These are phyloP conservation scores for Thymelicus lineola DNA, from an alignment of 2,888 invertebrate genomes.

Conservation along the genomic window DNA sequence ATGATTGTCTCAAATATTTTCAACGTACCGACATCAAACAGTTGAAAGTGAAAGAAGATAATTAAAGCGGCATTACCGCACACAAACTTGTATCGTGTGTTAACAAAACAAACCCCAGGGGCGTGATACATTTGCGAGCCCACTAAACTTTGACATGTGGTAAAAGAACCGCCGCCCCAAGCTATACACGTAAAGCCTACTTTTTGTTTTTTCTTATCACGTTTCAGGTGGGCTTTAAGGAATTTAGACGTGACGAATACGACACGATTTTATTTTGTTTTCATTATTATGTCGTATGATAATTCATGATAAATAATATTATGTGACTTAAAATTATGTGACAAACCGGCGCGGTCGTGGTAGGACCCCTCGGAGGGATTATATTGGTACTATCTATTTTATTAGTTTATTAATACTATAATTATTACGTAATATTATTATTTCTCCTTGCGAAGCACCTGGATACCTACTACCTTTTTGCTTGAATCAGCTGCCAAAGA, in stretches of 20 bases:
- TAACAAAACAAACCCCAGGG: slow-evolving; percentile 3
- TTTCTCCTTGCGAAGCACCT: too few species aligned
- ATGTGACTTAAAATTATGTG: too few species aligned
- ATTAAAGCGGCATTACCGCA: neutral
- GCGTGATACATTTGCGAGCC: slow-evolving; percentile 28
- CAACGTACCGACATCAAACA: too few species aligned
- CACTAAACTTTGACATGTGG: slow-evolving; percentile 35
- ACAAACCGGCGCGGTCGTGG: too few species aligned
- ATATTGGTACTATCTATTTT: too few species aligned
- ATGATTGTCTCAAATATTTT: too few species aligned
- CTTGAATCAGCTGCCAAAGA: too few species aligned
- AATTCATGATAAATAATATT: too few species aligned
- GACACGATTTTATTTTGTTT: slow-evolving; percentile 1
- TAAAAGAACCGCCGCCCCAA: slow-evolving; percentile 29
- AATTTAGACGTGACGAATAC: neutral
- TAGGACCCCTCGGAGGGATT: too few species aligned
- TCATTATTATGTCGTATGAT: neutral
- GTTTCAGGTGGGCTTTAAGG: slow-evolving; percentile 3
- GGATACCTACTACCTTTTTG: too few species aligned
- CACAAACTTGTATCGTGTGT: neutral
- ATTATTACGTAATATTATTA: too few species aligned
- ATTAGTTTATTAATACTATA: too few species aligned
- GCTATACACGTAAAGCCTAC: slow-evolving; percentile 30
- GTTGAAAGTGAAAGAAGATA: neutral
- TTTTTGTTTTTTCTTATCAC: slow-evolving; percentile 30